Conservation (phyloP, 2,888 invertebrate species). For the Caenorhabditis uteleia region DNA sequence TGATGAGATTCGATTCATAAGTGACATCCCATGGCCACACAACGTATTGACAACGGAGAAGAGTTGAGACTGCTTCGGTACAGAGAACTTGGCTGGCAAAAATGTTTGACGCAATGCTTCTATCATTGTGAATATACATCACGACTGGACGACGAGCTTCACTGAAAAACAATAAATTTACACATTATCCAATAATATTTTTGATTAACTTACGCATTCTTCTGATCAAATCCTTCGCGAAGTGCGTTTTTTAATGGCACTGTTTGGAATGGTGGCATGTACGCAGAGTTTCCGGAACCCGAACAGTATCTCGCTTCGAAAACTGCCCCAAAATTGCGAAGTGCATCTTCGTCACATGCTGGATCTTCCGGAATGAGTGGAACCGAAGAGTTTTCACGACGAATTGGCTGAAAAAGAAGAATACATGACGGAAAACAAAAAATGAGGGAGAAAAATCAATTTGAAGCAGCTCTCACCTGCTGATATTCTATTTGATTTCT, state of each 20-base stretch:
- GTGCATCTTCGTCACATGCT: conserved; percentile 53
- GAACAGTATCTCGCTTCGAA: conserved; percentile 55
- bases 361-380: conserved; percentile 64
- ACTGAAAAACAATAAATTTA: background rate
- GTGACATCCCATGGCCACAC: conserved; percentile 98
- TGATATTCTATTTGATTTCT: too few relatives aligned
- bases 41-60: conserved; percentile 86
- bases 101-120: conserved; percentile 91
- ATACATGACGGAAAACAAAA: too few relatives aligned
- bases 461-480: too few relatives aligned
- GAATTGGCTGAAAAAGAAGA: conserved; percentile 6
- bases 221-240: conserved; percentile 46
- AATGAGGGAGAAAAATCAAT: too few relatives aligned
- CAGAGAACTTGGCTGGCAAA: conserved; percentile 78
- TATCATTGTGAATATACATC: conserved; percentile 94
- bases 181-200: background rate
- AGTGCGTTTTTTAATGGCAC: conserved; percentile 35
- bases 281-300: conserved; percentile 19
- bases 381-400: conserved; percentile 20
- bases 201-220: conserved; percentile 12
- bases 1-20: conserved; percentile 77
- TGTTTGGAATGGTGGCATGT: conserved; percentile 44
- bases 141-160: conserved; percentile 86
- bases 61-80: conserved; percentile 87
- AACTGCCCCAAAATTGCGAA: conserved; percentile 61